These are phyloP conservation scores for Apolygus lucorum DNA, from an alignment of 1,140 invertebrate genomes.

Conservation along the genomic window DNA sequence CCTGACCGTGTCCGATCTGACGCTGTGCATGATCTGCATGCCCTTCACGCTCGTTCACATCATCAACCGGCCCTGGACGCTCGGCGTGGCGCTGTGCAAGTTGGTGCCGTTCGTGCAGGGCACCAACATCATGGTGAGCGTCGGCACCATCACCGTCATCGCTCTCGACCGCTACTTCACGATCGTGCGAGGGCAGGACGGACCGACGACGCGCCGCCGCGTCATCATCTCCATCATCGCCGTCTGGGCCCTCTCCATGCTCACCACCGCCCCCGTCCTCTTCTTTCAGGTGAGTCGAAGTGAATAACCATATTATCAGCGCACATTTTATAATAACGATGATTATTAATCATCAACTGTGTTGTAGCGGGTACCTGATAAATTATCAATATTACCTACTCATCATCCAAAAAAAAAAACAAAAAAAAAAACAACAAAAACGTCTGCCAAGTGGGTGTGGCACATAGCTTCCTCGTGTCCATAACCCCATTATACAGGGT, in stretches of 20 bases:
- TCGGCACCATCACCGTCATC: slow-evolving; percentile 51
- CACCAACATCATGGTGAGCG: slow-evolving; percentile 52
- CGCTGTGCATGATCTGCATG: slow-evolving; percentile 49
- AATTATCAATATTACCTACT: too few relatives aligned
- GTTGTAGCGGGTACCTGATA: too few relatives aligned
- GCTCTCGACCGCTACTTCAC: slow-evolving; percentile 47
- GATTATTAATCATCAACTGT: too few relatives aligned
- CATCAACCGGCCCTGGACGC: slow-evolving; percentile 37
- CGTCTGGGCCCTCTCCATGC: slow-evolving; percentile 46
- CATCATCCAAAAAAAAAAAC: too few relatives aligned
- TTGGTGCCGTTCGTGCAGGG: slow-evolving; percentile 47
- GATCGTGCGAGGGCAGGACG: slow-evolving; percentile 33
- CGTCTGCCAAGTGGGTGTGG: too few relatives aligned
- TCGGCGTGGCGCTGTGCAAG: slow-evolving; percentile 46
- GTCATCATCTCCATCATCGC: slow-evolving; percentile 42
- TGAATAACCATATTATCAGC: too few relatives aligned
- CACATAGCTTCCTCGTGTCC: too few relatives aligned
- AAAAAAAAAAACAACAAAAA: too few relatives aligned
- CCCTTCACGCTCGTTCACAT: slow-evolving; percentile 46
- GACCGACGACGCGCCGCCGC: slow-evolving; percentile 31
- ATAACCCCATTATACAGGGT: too few relatives aligned
- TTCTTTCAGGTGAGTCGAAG: slow-evolving; percentile 42
- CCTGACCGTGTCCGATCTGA: slow-evolving; percentile 49
- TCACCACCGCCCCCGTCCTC: slow-evolving; percentile 44
- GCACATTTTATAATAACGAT: too few relatives aligned